Evolutionary conservation across 2,888 invertebrate genomes (phyloP).

Genomic region (Globia sparganii): DNA sequence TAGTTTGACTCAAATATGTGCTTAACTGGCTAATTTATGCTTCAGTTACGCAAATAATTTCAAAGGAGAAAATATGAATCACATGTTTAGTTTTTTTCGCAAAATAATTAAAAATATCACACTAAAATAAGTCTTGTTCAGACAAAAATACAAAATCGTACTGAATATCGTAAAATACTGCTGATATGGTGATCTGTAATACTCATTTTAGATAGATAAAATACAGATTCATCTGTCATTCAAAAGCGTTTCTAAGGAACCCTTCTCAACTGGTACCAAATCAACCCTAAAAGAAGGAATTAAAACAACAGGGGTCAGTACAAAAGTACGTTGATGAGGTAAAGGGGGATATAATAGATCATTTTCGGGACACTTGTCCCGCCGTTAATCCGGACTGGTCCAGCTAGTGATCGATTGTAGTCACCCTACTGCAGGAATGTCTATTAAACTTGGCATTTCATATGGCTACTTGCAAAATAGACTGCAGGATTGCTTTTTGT

Average conservation of each 20-base stretch:
- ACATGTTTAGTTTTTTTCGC: too few species aligned
- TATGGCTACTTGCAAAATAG: slow-evolving; percentile 51
- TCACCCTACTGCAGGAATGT: slow-evolving; percentile 76
- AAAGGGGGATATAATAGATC: slow-evolving; percentile 89
- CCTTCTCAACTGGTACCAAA: slow-evolving; percentile 67
- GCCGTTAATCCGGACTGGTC: slow-evolving; percentile 82
- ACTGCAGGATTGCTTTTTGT: neutral
- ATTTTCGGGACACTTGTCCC: slow-evolving; percentile 89
- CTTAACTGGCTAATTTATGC: neutral
- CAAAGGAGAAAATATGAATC: too few species aligned
- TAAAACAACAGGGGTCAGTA: slow-evolving; percentile 86
- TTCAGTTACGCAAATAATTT: neutral
- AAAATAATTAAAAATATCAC: too few species aligned
- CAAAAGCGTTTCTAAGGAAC: slow-evolving; percentile 29
- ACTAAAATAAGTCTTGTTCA: too few species aligned
- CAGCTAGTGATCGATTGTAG: slow-evolving; percentile 74
- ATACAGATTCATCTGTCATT: slow-evolving; percentile 17
- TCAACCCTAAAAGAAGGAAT: slow-evolving; percentile 87
- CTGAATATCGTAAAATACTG: too few species aligned
- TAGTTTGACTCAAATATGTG: neutral
- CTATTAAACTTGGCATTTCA: slow-evolving; percentile 73
- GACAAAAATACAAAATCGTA: too few species aligned
- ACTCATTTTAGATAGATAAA: neutral
- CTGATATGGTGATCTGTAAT: neutral
- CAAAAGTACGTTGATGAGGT: slow-evolving; percentile 88